phyloP scores from a whole-genome alignment of 2,797 vertebrate genomes.

The Pampus argenteus region DNA sequence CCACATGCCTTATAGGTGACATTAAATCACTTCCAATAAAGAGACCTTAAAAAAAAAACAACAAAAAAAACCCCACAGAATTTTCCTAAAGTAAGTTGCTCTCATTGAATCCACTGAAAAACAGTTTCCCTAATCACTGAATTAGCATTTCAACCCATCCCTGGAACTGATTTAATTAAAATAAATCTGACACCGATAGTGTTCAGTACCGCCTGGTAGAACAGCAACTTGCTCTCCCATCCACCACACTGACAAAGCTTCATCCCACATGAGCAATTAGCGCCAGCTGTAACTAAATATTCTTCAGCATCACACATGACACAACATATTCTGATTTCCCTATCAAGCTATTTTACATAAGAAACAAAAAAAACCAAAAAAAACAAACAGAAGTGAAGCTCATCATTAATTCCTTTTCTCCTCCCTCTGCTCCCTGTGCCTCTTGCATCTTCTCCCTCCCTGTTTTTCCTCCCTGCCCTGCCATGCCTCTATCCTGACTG shows the following conservation, averaged over 20 bases:
- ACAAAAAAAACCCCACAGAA: background rate
- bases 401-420: constrained; percentile 60
- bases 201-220: background rate
- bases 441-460: constrained; percentile 47
- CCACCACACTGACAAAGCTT: constrained; percentile 34
- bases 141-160: constrained; percentile 45
- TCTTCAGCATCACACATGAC: constrained; percentile 54
- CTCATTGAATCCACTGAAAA: constrained; percentile 34
- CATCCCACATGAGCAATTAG: constrained; percentile 59
- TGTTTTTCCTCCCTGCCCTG: constrained; percentile 33
- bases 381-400: constrained; percentile 36
- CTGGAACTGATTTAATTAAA: constrained; percentile 53
- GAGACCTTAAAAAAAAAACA: constrained; percentile 1
- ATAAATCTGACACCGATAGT: constrained; percentile 30
- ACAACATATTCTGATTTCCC: constrained; percentile 44
- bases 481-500: constrained; percentile 67
- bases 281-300: constrained; percentile 39
- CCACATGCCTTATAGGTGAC: background rate
- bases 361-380: constrained; percentile 42
- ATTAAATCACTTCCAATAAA: constrained; percentile 10
- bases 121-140: constrained; percentile 44
- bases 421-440: constrained; percentile 59
- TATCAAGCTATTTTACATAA: constrained; percentile 49
- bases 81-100: constrained; percentile 22
- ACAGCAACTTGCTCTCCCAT: constrained; percentile 24